Evolutionary conservation across 1,140 invertebrate genomes (phyloP), one percentile per base, ranked within the genome.

Genomic region (Bombus sylvicola): DNA sequence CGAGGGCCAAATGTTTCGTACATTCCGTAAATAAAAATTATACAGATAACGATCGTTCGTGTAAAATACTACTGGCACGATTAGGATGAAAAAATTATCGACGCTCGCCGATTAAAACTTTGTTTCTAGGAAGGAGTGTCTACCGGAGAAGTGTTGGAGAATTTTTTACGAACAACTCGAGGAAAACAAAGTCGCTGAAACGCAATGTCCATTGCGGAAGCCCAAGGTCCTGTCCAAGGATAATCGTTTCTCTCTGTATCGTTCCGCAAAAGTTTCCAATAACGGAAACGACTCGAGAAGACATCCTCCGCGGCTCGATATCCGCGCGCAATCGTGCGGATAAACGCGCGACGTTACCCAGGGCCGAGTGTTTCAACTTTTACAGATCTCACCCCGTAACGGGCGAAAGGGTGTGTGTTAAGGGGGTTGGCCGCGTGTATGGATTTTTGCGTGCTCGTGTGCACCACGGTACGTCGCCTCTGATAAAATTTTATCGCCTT

Each of bases 401-500:
- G 28, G 75, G 75, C 39, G 41, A n/a, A 6, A 39, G 18, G 34
- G 76, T 57, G n/a, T 69, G 83, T 57, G 68, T 80, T 66, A 80
- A 69, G 64, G 31, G 68, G 77, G 68, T 71, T 72, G 75, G n/a
- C 39, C 39, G 76, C 53, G 68, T 53, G 77, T 80, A 85, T 85
- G 83, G 83, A 85, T 85, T 85, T 85, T 85, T 80, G 83, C 83
- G 77, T 72, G 83, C 62, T 76, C 74, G 77, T 69, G 77, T 62
- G 68, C 59, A 83, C 74, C n/a, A 37, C 34, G n/a, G 62, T 34
- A 64, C 71, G 62, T 41, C 75, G 62, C 3, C 53, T n/a, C 68
- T 72, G 76, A 85, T 85, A 72, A 80, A 84, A 84, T 84, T 84
- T 84, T 84, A 84, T 84, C 83, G 76, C 82, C 69, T 79, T 84